Percentiles rank a stretch among this genome's conserved stretches.
These are phyloP conservation scores for Octodon degus DNA, from an alignment of 2,113 vertebrate species.

Conservation along the genomic window DNA sequence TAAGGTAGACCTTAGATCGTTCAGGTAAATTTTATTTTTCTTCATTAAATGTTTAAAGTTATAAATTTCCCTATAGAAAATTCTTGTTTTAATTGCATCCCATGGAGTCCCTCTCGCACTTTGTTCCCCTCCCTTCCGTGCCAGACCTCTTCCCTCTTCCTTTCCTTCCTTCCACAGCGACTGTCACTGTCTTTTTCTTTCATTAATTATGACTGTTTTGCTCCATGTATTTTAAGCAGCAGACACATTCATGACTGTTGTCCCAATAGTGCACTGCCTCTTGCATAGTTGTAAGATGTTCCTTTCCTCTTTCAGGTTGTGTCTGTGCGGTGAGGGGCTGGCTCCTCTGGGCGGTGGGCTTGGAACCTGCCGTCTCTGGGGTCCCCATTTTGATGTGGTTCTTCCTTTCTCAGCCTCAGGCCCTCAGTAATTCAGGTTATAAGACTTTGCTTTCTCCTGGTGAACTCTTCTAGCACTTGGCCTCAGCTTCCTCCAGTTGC, in stretches of 20 bases:
- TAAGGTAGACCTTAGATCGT: neutral
- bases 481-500: neutral
- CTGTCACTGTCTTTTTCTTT: conserved; percentile 1
- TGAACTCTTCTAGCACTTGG: neutral
- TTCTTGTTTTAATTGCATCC: neutral
- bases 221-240: neutral
- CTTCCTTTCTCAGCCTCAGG: neutral
- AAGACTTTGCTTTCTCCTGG: neutral
- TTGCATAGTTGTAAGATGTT: no score
- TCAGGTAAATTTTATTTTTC: neutral
- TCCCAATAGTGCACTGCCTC: neutral
- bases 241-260: neutral
- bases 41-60: neutral
- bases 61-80: neutral
- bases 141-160: neutral
- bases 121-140: neutral
- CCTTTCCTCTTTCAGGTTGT: neutral
- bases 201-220: neutral
- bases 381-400: neutral
- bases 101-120: no score
- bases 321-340: neutral
- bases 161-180: neutral
- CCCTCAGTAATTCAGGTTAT: neutral
- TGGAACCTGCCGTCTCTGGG: neutral
- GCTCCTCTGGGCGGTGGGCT: neutral